phyloP scores from a whole-genome alignment of 2,113 vertebrate genomes.

The Pseudolaguvia tuberculata region DNA sequence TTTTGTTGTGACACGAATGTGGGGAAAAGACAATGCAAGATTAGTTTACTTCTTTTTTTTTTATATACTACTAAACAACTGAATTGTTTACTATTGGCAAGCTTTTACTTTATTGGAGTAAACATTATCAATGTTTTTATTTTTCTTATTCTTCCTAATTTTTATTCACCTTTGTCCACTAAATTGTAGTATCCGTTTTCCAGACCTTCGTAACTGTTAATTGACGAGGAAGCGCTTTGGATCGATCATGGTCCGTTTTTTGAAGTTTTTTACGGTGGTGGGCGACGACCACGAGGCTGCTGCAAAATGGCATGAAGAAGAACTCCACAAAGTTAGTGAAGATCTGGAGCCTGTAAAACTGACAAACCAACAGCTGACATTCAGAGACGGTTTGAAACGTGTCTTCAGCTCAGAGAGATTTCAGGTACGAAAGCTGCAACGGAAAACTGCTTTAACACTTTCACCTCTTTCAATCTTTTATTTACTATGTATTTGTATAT shows the following conservation, averaged over 20 bases:
- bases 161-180: background rate
- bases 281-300: constrained; percentile 70
- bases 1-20: background rate
- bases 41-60: background rate
- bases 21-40: background rate
- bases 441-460: background rate
- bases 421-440: constrained; percentile 72
- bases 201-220: background rate
- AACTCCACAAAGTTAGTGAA: constrained; percentile 52
- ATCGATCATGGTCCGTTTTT: constrained; percentile 74
- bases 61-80: background rate
- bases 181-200: background rate
- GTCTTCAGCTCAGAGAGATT: constrained; percentile 79
- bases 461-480: background rate
- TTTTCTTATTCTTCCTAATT: background rate
- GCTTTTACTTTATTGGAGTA: no score
- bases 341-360: constrained; percentile 52
- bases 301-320: constrained; percentile 70
- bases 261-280: constrained; percentile 85
- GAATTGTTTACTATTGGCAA: background rate
- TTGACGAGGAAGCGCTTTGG: background rate
- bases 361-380: constrained; percentile 45
- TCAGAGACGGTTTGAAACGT: constrained; percentile 73
- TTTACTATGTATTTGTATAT: background rate
- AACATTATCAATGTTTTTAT: background rate